Percentiles rank a stretch among this genome's conserved stretches.
These are phyloP conservation scores for Verasper variegatus DNA, from an alignment of 2,113 vertebrate genomes.

Conservation along the genomic window DNA sequence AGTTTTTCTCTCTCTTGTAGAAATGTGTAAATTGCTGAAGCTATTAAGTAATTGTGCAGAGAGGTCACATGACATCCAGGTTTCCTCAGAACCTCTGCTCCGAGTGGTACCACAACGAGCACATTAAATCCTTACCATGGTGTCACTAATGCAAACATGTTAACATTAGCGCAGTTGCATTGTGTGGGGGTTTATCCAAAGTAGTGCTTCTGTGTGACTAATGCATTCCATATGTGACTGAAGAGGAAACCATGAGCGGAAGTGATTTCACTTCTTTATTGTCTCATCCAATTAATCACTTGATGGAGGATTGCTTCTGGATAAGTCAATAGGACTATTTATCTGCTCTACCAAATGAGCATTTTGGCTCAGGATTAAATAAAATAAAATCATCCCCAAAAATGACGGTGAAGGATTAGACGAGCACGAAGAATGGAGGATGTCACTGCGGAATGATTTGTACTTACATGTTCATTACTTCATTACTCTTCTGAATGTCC, in stretches of 20 bases:
- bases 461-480: constrained; percentile 50
- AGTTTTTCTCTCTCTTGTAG: constrained; percentile 56
- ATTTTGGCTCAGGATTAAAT: constrained; percentile 67
- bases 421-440: constrained; percentile 55
- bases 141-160: constrained; percentile 73
- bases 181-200: constrained; percentile 29
- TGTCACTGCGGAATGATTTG: constrained; percentile 65
- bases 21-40: constrained; percentile 67
- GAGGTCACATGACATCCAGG: constrained; percentile 63
- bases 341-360: constrained; percentile 69
- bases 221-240: constrained; percentile 54
- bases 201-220: constrained; percentile 54
- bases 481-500: constrained; percentile 23
- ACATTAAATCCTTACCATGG: constrained; percentile 71
- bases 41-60: constrained; percentile 75
- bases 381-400: constrained; percentile 52
- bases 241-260: constrained; percentile 50
- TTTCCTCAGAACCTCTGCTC: constrained; percentile 65
- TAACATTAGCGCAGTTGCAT: constrained; percentile 58
- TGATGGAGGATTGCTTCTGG: constrained; percentile 67
- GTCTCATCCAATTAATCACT: constrained; percentile 77
- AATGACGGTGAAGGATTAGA: constrained; percentile 72
- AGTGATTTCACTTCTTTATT: constrained; percentile 61
- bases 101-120: constrained; percentile 69
- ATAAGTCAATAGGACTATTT: constrained; percentile 71